Evolutionary conservation across 2,888 invertebrate species (phyloP).

Genomic region (Atethmia centrago): DNA sequence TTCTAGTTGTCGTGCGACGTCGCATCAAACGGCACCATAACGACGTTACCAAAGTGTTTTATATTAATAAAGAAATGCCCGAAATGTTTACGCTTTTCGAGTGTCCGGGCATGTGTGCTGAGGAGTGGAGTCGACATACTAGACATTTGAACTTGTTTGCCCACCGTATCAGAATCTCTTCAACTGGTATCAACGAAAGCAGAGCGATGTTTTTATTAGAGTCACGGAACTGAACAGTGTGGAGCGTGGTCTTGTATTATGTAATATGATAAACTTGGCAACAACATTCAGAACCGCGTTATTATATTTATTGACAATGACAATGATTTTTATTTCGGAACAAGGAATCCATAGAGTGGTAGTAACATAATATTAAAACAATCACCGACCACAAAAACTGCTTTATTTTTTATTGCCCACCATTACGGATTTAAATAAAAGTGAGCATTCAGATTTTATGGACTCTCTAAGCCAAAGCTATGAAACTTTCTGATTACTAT

Average conservation of each 20-base stretch:
- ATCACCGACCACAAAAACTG: too few species aligned
- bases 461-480: slow-evolving; percentile 27
- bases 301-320: too few species aligned
- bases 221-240: not conserved
- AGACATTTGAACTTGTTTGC: not conserved
- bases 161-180: not conserved
- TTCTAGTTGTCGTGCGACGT: too few species aligned
- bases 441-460: slow-evolving; percentile 29
- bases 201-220: too few species aligned
- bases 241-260: too few species aligned
- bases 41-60: not conserved
- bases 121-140: not conserved
- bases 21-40: too few species aligned
- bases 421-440: slow-evolving; percentile 40
- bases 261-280: too few species aligned
- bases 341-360: too few species aligned
- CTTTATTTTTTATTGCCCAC: not conserved
- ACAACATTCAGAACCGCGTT: too few species aligned
- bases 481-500: slow-evolving; percentile 12
- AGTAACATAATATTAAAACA: too few species aligned
- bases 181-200: not conserved
- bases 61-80: too few species aligned
- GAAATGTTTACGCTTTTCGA: not conserved
- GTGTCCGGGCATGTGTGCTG: not conserved
- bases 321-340: too few species aligned